Evolutionary conservation across 1,140 invertebrate genomes (phyloP), one percentile per base, ranked within the genome.

Genomic region (silkworm (Bombyx mori)): DNA sequence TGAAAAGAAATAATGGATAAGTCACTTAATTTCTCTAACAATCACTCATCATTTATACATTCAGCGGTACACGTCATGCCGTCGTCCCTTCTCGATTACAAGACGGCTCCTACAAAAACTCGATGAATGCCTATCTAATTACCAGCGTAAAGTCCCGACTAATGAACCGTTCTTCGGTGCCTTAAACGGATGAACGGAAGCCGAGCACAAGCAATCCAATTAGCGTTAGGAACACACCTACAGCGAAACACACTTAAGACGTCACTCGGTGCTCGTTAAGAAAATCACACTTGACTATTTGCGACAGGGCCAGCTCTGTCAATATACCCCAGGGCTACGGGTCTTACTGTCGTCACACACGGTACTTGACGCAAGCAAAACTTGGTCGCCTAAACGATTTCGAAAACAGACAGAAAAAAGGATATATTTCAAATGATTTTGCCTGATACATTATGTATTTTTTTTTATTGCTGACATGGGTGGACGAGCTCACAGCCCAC

Each of bases 141-240:
- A 79, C 71, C 68, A 72, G 63, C 61, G 68, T 77, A 77, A 81
- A 76, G 78, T 75, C 75, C 66, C 57, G 68, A 60, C 71, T 82
- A 83, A 85, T 80, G 77, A 85, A 82, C 73, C 73, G 70, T 77
- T 73, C 61, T 61, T 46, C 64, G 71, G 65, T 73, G 66, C 69
- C 75, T 73, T 83, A 83, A 82, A 79, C 73, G 82, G 82, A 80
- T 85, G 71, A 82, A 71, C 68, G 70, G 79, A 82, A 85, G 77
- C 73, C 80, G 67, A 72, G 72, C 68, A 71, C 69, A 63, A 70
- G 62, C 68, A 60, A 85, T 85, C 79, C 80, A 85, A 85, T 85
- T 85, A 85, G 56, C 63, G 71, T 65, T 68, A 66, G 72, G 73
- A 75, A 73, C 68, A 74, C 73, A 73, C 74, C 69, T 77, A 81